Percentiles rank a stretch among this genome's conserved stretches.
Conservation (phyloP, 1,140 invertebrate genomes). For the Acyrthosiphon pisum region DNA sequence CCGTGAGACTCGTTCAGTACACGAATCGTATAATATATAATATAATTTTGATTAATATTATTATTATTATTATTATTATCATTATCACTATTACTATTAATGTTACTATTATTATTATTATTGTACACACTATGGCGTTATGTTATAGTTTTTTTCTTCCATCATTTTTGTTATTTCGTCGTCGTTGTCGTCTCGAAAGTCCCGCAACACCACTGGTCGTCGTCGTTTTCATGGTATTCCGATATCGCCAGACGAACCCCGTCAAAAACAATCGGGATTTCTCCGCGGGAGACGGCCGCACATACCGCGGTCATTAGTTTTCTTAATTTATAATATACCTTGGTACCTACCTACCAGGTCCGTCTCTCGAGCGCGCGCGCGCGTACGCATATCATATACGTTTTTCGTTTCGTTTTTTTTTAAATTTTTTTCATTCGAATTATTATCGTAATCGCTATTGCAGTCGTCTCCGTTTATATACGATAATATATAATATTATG, state of each 20-base stretch:
- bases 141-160: background rate
- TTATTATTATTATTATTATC: background rate
- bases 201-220: no score
- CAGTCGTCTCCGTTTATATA: conserved; percentile 10
- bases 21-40: background rate
- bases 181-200: no score
- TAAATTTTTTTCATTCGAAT: conserved; percentile 29
- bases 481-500: background rate
- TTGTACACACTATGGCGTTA: background rate
- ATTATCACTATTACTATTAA: no score
- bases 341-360: background rate
- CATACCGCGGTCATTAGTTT: conserved; percentile 44
- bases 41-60: background rate
- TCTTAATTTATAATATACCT: conserved; percentile 46
- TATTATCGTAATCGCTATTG: conserved; percentile 16
- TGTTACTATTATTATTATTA: background rate
- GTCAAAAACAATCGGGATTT: conserved; percentile 51
- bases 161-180: background rate
- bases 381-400: background rate
- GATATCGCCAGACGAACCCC: conserved; percentile 39
- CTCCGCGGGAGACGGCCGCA: conserved; percentile 37
- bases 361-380: background rate
- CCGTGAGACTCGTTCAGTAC: background rate
- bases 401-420: background rate
- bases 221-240: conserved; percentile 32